A percentile compares a stretch with the other conserved stretches of the same genome.
phyloP scores from a whole-genome alignment of 2,888 invertebrate species.

The Merodon equestris region DNA sequence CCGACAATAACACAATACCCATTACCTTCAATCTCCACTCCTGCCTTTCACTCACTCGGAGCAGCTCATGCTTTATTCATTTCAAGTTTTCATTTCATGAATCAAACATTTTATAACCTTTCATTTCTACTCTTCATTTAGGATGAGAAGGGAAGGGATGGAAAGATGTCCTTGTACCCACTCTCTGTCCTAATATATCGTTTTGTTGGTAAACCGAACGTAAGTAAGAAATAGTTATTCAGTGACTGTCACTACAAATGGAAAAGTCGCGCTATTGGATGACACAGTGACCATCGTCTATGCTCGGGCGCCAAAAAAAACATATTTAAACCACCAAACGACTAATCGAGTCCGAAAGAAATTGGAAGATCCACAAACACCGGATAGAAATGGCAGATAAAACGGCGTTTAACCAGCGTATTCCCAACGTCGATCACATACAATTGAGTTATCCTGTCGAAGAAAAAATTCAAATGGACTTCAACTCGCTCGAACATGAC shows the following conservation, averaged over 20 bases:
- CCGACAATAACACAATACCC: constrained; percentile 11
- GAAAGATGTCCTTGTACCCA: too few relatives aligned
- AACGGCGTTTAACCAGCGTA: constrained; percentile 22
- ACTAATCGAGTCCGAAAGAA: constrained; percentile 18
- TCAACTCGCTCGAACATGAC: neutral
- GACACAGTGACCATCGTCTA: too few relatives aligned
- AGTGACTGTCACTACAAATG: too few relatives aligned
- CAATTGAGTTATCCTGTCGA: constrained; percentile 44
- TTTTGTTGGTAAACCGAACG: too few relatives aligned
- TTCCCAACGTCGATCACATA: constrained; percentile 14
- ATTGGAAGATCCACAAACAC: constrained; percentile 56
- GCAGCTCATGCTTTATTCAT: constrained; percentile 60
- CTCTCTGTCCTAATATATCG: too few relatives aligned
- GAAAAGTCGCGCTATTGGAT: too few relatives aligned
- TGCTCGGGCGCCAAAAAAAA: too few relatives aligned
- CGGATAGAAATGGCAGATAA: constrained; percentile 53
- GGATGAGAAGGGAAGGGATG: too few relatives aligned
- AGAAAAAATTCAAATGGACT: constrained; percentile 11
- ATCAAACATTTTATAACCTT: constrained; percentile 66
- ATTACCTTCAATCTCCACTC: neutral
- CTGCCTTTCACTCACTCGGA: constrained; percentile 4
- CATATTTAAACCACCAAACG: too few relatives aligned
- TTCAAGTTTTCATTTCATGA: constrained; percentile 60
- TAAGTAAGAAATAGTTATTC: too few relatives aligned
- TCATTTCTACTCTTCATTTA: too few relatives aligned